Conservation (phyloP, 2,113 vertebrate species). For the Myocastor coypus region DNA sequence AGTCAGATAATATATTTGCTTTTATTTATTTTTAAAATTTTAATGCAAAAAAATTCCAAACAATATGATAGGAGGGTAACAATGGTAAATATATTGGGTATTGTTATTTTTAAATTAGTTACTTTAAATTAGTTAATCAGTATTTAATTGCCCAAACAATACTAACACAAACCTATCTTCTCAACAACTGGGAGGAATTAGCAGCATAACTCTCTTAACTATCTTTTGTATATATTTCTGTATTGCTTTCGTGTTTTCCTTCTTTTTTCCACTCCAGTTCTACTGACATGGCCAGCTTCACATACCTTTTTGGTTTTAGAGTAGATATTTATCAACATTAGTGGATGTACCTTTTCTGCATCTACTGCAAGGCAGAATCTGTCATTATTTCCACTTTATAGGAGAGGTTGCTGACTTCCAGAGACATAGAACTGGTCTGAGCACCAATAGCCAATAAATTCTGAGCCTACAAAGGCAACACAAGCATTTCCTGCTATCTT, state of each 20-base stretch:
- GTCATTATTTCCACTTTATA: not conserved
- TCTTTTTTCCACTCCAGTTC: not conserved
- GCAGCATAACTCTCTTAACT: too few species aligned
- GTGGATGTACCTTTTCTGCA: not conserved
- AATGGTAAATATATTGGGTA: too few species aligned
- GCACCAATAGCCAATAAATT: not conserved
- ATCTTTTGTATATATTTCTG: too few species aligned
- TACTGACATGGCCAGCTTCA: not conserved
- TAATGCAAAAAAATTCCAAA: too few species aligned
- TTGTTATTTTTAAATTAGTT: too few species aligned
- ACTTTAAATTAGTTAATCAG: too few species aligned
- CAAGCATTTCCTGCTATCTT: not conserved
- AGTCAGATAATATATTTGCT: constrained; percentile 18
- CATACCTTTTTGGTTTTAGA: not conserved
- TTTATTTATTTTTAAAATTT: constrained; percentile 35
- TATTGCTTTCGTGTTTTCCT: too few species aligned
- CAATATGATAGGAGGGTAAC: too few species aligned
- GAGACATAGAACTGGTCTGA: not conserved
- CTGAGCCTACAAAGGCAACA: not conserved
- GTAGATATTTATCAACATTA: not conserved
- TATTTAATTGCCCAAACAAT: too few species aligned
- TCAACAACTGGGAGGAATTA: too few species aligned
- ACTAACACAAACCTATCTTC: too few species aligned
- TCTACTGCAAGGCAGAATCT: not conserved
- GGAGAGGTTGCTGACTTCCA: not conserved